A percentile compares a stretch with the other conserved stretches of the same genome.
Conservation (phyloP, 2,888 invertebrate genomes). For the Drosophila diplacantha region DNA sequence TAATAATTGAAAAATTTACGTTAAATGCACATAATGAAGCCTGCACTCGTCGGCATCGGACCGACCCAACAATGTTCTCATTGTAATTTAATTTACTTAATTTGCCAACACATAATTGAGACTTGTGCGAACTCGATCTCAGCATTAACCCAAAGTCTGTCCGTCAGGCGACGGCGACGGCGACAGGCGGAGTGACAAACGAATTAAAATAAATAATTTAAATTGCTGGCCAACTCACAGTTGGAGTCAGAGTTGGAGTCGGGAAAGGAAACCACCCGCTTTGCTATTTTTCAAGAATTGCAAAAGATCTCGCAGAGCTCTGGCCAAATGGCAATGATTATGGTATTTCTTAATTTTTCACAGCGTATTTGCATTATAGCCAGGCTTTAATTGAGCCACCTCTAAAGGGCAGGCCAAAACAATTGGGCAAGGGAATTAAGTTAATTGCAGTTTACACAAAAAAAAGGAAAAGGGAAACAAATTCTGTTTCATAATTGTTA, state of each 20-base stretch:
- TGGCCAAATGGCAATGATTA: slow-evolving; percentile 39
- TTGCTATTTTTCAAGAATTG: slow-evolving; percentile 43
- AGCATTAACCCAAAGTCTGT: slow-evolving; percentile 32
- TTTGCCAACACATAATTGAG: slow-evolving; percentile 56
- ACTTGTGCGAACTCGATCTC: slow-evolving; percentile 32
- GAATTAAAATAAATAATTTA: slow-evolving; percentile 58
- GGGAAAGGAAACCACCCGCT: slow-evolving; percentile 24
- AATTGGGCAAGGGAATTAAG: slow-evolving; percentile 24
- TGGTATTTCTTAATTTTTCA: slow-evolving; percentile 33
- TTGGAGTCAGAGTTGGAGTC: slow-evolving; percentile 17
- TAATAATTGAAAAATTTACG: slow-evolving; percentile 71
- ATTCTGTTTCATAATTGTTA: neutral
- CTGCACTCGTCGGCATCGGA: slow-evolving; percentile 48
- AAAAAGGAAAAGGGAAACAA: slow-evolving; percentile 12
- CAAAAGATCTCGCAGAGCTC: slow-evolving; percentile 44
- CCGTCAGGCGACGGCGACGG: slow-evolving; percentile 25
- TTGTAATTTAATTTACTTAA: slow-evolving; percentile 72
- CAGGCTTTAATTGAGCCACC: slow-evolving; percentile 31
- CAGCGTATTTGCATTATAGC: slow-evolving; percentile 31
- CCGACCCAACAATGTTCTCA: slow-evolving; percentile 54
- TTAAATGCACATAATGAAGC: slow-evolving; percentile 72
- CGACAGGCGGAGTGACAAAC: slow-evolving; percentile 53
- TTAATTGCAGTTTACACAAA: slow-evolving; percentile 16
- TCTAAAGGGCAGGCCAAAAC: slow-evolving; percentile 33
- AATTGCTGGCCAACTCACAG: slow-evolving; percentile 27